These are phyloP conservation scores for Argentina silus DNA, from an alignment of 2,797 vertebrate species.

Conservation along the genomic window DNA sequence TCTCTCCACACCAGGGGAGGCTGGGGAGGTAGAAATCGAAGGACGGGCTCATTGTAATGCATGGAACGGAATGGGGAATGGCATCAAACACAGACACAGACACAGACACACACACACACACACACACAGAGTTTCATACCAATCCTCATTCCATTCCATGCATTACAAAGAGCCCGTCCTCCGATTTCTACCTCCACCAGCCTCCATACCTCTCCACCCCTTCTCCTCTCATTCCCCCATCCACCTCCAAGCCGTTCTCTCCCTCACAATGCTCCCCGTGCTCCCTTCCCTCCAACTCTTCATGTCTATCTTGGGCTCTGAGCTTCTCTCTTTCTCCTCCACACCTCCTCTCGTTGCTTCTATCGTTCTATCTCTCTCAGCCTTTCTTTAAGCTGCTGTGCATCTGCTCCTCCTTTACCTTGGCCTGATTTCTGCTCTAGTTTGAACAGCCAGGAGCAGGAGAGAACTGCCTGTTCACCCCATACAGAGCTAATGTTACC, in stretches of 20 bases:
- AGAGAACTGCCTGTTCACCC: too few species aligned
- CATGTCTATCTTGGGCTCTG: background rate
- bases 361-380: constrained; percentile 12
- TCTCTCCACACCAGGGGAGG: background rate
- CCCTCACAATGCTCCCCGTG: constrained; percentile 8
- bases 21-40: too few species aligned
- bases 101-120: too few species aligned
- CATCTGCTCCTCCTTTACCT: constrained; percentile 3
- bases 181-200: background rate
- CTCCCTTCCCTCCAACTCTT: background rate
- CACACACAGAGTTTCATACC: too few species aligned
- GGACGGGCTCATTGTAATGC: too few species aligned
- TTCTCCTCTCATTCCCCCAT: background rate
- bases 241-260: background rate
- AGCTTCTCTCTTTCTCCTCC: background rate
- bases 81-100: too few species aligned
- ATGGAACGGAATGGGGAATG: too few species aligned
- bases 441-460: constrained; percentile 2
- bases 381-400: background rate
- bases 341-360: constrained; percentile 3
- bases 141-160: too few species aligned
- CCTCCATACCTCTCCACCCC: background rate
- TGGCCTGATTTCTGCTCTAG: constrained; percentile 46
- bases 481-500: too few species aligned
- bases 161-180: too few species aligned